Base-by-base conservation (phyloP, 1,140 invertebrate species). In the Formica exsecta region DNA sequence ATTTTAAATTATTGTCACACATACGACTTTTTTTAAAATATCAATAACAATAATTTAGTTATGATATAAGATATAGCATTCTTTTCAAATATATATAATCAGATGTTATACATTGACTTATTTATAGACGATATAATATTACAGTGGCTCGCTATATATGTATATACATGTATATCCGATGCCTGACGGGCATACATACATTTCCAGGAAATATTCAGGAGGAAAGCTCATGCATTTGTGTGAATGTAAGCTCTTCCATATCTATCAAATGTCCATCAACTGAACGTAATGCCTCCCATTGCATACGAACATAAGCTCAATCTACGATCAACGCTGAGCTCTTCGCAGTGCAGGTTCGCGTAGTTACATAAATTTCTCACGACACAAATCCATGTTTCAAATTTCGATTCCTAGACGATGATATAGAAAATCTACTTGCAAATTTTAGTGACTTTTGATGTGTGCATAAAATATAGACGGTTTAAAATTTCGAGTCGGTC, bases 211-310 rank as follows among this genome's bases (percentile, higher is more conserved):
- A 83, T 41, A n/a, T 57, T 59, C 79, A 61, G 29, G 25, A 59
- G 79, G 66, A 81, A 73, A 83, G 79, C 68, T 73, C 25, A 13
- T 16, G 22, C 25, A 62, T 38, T 64, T 79, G 73, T 64, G 64
- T 64, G 64, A 73, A 77, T 87, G 70, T 79, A 81, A 87, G 85
- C 85, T 59, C 64, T 88, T 88, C 48, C 87, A 85, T 88, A 88
- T 88, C 75, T 86, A 88, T 88, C 87, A 88, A 87, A 87, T 66
- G 87, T 88, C 79, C 68, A 83, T 83, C 85, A 81, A 81, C 74
- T 41, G 71, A 81, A 74, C 76, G 68, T 88, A 87, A 87, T 86
- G 62, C 77, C 73, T 87, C 41, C 87, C 51, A 71, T 81, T 87
- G 86, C 75, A 80, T 57, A 84, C 57, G 44, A 75, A 80, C 51